Conservation (phyloP, 2,113 vertebrate species). For the Elgaria multicarinata region DNA sequence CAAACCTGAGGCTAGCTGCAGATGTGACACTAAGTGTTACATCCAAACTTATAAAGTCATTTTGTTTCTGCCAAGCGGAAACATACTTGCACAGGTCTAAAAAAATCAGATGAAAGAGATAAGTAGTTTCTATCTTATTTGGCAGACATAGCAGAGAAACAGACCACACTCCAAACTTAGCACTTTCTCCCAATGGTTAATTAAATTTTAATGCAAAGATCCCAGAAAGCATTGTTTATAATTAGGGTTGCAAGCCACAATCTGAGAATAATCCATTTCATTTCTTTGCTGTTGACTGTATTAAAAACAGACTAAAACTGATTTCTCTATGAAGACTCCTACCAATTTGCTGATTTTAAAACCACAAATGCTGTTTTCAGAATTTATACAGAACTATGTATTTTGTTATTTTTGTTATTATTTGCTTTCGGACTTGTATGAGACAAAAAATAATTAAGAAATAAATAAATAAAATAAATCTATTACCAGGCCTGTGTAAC, state of each 20-base stretch:
- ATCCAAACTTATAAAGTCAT: conserved; percentile 14
- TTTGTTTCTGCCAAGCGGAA: conserved; percentile 56
- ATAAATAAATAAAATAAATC: no score
- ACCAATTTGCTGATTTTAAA: not conserved
- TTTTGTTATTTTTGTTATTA: no score
- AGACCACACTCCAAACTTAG: conserved; percentile 48
- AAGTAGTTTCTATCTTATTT: conserved; percentile 59
- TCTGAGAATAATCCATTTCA: conserved; percentile 56
- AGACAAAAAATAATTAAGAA: no score
- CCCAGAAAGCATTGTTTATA: conserved; percentile 66
- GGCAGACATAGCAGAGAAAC: conserved; percentile 59
- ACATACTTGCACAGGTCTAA: conserved; percentile 26
- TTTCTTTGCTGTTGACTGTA: conserved; percentile 58
- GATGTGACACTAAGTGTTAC: no score
- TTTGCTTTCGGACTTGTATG: no score
- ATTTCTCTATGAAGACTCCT: conserved; percentile 54
- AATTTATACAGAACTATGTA: not conserved
- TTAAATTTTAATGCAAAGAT: conserved; percentile 55
- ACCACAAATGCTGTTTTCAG: not conserved
- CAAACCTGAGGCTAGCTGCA: not conserved
- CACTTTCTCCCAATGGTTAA: conserved; percentile 48
- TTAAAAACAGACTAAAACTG: conserved; percentile 62
- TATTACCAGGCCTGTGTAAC: no score
- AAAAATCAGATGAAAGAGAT: conserved; percentile 56
- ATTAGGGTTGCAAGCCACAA: conserved; percentile 61